These are phyloP conservation scores for Delphinus delphis DNA, from an alignment of 2,113 vertebrate genomes.

Conservation along the genomic window DNA sequence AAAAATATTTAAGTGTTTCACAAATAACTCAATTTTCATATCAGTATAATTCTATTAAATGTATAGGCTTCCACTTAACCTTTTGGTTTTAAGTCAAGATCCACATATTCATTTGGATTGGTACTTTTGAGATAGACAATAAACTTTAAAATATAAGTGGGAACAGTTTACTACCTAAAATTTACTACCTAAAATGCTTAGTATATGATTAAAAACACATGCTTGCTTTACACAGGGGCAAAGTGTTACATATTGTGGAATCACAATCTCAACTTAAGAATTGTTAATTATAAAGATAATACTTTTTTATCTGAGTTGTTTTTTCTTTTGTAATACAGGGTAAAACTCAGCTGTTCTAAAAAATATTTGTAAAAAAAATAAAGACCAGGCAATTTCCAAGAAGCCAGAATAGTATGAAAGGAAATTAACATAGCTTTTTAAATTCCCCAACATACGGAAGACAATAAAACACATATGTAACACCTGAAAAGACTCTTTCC, in stretches of 20 bases:
- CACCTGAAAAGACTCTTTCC: neutral
- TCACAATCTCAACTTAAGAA: neutral
- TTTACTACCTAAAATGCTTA: neutral
- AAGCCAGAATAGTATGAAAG: conserved; percentile 2
- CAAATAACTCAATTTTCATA: neutral
- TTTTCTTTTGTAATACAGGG: neutral
- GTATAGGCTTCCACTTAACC: neutral
- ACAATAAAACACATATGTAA: neutral
- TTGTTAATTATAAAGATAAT: neutral
- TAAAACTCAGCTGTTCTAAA: neutral
- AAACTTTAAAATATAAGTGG: neutral
- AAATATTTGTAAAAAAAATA: neutral
- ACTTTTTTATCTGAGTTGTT: neutral
- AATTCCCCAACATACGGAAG: neutral
- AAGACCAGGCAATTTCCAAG: neutral
- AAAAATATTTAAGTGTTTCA: neutral
- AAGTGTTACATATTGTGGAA: neutral
- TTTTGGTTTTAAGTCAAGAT: neutral
- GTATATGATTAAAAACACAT: neutral
- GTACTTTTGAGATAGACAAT: neutral
- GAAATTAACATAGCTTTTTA: neutral
- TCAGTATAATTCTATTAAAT: neutral
- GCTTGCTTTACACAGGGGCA: neutral
- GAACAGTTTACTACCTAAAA: neutral
- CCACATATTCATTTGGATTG: neutral